Base-by-base conservation (phyloP, 1,140 invertebrate genomes). In the Lucilia sericata region DNA sequence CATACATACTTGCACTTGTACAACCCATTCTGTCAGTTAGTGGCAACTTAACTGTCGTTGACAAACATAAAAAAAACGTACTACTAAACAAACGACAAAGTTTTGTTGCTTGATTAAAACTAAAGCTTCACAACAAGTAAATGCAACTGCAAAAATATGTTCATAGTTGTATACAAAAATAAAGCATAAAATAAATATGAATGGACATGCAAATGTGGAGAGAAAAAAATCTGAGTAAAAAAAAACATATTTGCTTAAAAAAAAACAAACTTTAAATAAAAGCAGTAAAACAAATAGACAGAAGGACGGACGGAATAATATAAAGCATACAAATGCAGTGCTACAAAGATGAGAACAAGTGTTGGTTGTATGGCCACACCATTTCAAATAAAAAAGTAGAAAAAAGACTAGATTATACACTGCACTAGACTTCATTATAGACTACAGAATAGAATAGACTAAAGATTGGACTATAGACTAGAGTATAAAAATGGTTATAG, bases 101-200 rank as follows among this genome's bases (percentile, higher is more conserved):
- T 60, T 60, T 60, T 60, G 55, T 60, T 60, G n/a, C 14, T 60
- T 60, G 55, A 60, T 60, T 60, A 60, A 60, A 60, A n/a, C 5
- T 17, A 60, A n/a, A n/a, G 55, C 55, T 60, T 17, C 14, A n/a
- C 42, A 42, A 42, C 14, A 60, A 60, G 55, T 14, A 60, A 60
- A 60, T 60, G 55, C 13, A 60, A n/a, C 12, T 14, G 55, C 55
- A 60, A 60, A 60, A 60, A 60, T 14, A 17, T 17, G 7, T 42
- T 14, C n/a, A n/a, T n/a, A n/a, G n/a, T n/a, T n/a, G n/a, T n/a
- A 17, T n/a, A n/a, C 14, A n/a, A 60, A 60, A n/a, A n/a, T 17
- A 60, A 60, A 60, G 14, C 14, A 60, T 60, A 60, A 8, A 60
- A 17, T 17, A 60, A 60, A 60, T 60, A 60, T 60, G 55, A 60